phyloP scores from a whole-genome alignment of 2,113 vertebrate genomes.

The Pelodiscus sinensis region DNA sequence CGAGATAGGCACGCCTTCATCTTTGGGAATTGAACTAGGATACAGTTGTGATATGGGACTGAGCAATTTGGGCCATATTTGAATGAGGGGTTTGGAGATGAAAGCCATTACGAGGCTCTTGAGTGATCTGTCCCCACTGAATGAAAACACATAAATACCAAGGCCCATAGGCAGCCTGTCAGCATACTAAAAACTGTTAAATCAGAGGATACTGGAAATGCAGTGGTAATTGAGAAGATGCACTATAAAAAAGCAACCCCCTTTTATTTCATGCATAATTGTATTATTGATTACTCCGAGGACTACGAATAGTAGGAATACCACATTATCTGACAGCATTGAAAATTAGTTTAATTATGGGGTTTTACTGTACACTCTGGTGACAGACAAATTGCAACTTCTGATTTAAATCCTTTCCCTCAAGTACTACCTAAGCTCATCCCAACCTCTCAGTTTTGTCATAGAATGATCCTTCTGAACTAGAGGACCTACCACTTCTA shows the following conservation, averaged over 20 bases:
- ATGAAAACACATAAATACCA: not conserved
- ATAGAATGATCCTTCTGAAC: not conserved
- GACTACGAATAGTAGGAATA: constrained; percentile 2
- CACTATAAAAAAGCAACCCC: not conserved
- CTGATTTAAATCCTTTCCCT: not conserved
- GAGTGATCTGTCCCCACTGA: not conserved
- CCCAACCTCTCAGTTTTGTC: not conserved
- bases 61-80: not conserved
- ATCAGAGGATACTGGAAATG: not conserved
- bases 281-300: not conserved
- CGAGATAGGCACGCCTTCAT: not conserved
- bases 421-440: not conserved
- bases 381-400: not conserved
- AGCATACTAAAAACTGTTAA: not conserved
- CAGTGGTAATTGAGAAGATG: not conserved
- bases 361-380: not conserved
- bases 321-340: not conserved
- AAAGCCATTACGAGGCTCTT: not conserved
- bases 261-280: not conserved
- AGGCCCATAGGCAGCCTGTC: not conserved
- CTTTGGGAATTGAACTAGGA: not conserved
- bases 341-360: not conserved
- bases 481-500: not conserved
- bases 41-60: not conserved
- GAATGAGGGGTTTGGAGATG: not conserved